Evolutionary conservation across 2,888 invertebrate genomes (phyloP).

Genomic region (Volucella zonaria): DNA sequence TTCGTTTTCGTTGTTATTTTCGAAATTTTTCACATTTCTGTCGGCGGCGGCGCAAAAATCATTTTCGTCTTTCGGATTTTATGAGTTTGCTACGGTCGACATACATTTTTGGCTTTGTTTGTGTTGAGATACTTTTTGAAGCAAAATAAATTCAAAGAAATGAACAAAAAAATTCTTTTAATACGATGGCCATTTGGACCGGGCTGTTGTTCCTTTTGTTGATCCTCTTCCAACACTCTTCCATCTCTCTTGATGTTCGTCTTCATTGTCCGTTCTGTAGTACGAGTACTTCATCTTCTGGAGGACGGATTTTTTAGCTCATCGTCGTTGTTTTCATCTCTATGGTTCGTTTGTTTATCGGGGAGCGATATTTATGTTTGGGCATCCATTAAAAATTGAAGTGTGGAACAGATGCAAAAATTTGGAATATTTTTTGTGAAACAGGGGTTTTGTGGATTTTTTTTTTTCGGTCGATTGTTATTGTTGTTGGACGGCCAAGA

Average conservation of each 20-base stretch:
- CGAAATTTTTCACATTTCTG: slow-evolving; percentile 12
- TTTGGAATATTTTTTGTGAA: slow-evolving; percentile 47
- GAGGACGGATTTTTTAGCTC: not conserved
- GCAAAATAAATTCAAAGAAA: too few species aligned
- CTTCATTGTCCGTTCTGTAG: slow-evolving; percentile 43
- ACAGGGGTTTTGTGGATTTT: not conserved
- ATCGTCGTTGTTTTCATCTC: not conserved
- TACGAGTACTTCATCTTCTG: slow-evolving; percentile 63
- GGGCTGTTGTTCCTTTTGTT: slow-evolving; percentile 32
- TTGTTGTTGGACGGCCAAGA: slow-evolving; percentile 45
- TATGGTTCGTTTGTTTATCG: slow-evolving; percentile 53
- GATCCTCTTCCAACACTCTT: slow-evolving; percentile 4
- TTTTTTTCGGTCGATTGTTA: slow-evolving; percentile 3
- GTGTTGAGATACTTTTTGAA: not conserved
- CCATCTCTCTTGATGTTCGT: slow-evolving; percentile 8
- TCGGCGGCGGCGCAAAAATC: slow-evolving; percentile 33
- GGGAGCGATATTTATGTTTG: slow-evolving; percentile 55
- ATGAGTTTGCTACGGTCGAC: not conserved
- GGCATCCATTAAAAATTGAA: slow-evolving; percentile 69
- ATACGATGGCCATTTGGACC: slow-evolving; percentile 61
- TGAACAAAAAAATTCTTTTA: slow-evolving; percentile 3
- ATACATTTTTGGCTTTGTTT: slow-evolving; percentile 39
- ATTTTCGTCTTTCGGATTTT: slow-evolving; percentile 46
- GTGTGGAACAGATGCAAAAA: slow-evolving; percentile 73
- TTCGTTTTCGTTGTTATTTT: slow-evolving; percentile 13